Evolutionary conservation across 2,797 vertebrate species (phyloP), one percentile per base, ranked within the genome.

Genomic region (Gobio occitaniae): DNA sequence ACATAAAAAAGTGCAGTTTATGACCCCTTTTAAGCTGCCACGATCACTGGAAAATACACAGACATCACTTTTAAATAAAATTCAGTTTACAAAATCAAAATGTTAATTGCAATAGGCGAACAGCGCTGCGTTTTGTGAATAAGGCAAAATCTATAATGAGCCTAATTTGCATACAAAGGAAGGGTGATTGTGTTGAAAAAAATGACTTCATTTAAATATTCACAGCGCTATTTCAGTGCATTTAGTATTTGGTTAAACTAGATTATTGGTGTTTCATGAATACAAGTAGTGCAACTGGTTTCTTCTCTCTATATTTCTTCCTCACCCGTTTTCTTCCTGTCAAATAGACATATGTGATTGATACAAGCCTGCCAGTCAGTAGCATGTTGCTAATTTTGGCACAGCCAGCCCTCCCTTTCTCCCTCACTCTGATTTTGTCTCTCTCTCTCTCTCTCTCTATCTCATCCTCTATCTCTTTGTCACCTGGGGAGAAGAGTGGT

Each of bases 371-470:
- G 89, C 86, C 25, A 87, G 90, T 86, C 87, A 87, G 92, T 90
- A 89, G 83, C 88, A 90, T 84, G 89, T 68, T 90, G 92, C 94
- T 94, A 95, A 94, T 92, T 94, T 94, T 95, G 94, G 92, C 90
- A 76, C 21, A 78, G 44, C 66, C 61, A 47, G 66, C 50, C 59
- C 88, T 76, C 38, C 36, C 88, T 92, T 36, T 29, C 6, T 44
- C 25, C 59, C 44, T 74, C 36, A 52, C 52, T 71, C 69, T 63
- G 56, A 65, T 32, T 65, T 38, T 83, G 52, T 38, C 15, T n/a
- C 50, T 63, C 56, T 32, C 82, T 59, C 9, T 83, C 41, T 50
- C 56, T 32, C 77, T 59, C 41, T 63, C 72, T 59, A 61, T 71
- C 54, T 80, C 25, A 29, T 32, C 21, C n/a, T 70, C 78, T 65